A percentile compares a stretch with the other conserved stretches of the same genome.
phyloP scores from a whole-genome alignment of 2,797 vertebrate species.

The Miichthys miiuy region DNA sequence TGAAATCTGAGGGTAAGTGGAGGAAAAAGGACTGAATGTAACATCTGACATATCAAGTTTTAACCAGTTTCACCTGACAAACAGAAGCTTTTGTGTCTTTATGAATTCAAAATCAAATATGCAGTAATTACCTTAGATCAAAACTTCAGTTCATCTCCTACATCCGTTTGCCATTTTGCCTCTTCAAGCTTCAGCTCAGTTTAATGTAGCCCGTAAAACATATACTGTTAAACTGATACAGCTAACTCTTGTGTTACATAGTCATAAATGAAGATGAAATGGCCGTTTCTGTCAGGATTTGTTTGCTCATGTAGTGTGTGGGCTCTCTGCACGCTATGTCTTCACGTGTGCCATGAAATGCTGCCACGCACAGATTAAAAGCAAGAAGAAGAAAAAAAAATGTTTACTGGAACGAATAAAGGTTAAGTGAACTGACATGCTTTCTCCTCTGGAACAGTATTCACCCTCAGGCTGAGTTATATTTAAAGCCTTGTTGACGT shows the following conservation, averaged over 20 bases:
- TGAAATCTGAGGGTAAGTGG: neutral
- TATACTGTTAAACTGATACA: neutral
- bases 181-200: neutral
- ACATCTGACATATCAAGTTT: slow-evolving; percentile 37
- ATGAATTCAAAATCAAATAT: slow-evolving; percentile 52
- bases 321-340: neutral
- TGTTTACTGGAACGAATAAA: slow-evolving; percentile 25
- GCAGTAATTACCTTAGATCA: slow-evolving; percentile 15
- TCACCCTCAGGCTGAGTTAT: slow-evolving; percentile 31
- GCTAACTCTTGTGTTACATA: neutral
- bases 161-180: neutral
- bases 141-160: neutral
- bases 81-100: neutral
- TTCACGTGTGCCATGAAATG: neutral
- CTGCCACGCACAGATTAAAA: neutral
- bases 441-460: slow-evolving; percentile 13
- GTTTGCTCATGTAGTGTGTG: neutral
- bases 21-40: neutral
- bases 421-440: slow-evolving; percentile 39
- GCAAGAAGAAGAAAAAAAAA: neutral
- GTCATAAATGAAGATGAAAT: slow-evolving; percentile 17
- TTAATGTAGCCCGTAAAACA: too few relatives aligned
- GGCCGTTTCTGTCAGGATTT: slow-evolving; percentile 14
- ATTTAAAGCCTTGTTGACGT: slow-evolving; percentile 27
- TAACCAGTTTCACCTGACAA: slow-evolving; percentile 15